Base-by-base conservation (phyloP, 2,888 invertebrate species). In the Uloborus plumipes region DNA sequence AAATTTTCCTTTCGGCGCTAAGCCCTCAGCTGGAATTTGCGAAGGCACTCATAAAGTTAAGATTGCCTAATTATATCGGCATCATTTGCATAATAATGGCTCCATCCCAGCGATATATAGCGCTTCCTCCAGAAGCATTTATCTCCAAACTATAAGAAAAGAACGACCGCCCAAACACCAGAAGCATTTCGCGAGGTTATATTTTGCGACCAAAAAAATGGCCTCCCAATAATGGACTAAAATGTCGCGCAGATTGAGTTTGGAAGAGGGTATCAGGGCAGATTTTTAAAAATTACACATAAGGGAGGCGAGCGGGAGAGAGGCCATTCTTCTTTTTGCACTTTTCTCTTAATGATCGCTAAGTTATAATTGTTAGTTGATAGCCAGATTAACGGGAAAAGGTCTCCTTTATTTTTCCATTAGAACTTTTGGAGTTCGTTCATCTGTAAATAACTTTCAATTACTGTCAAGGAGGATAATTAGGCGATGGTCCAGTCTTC, bases 71-170 rank as follows among this genome's bases (percentile, higher is more conserved):
- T 81, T 81, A 81, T 81, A 81, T 81, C 75, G 80, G 58, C 80
- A 81, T 81, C 80, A 75, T 81, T 81, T 81, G 80, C 80, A 81
- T 81, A 81, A 81, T 81, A 81, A 81, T 81, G 80, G 80, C 74
- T 81, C 69, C 79, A 67, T 79, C 79, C 49, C 69, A 53, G 62
- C 59, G 50, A 77, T 64, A 77, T 77, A 77, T 77, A 77, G 77
- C 77, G 64, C 70, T 58, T 50, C 53, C 26, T 50, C 66, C 66
- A n/a, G 66, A 14, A 66, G 78, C 65, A 79, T 79, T 79, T 80
- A 73, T 73, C 79, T 69, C 59, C 59, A n/a, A 15, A 53, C 53
- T 59, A 78, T 78, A 80, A 80, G 79, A 80, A 80, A 80, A 73
- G 73, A 76, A 76, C 62, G 39, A 39, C 39, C 39, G 39, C 39